Evolutionary conservation across 1,140 invertebrate species (phyloP).

Genomic region (Drosophila dunni): DNA sequence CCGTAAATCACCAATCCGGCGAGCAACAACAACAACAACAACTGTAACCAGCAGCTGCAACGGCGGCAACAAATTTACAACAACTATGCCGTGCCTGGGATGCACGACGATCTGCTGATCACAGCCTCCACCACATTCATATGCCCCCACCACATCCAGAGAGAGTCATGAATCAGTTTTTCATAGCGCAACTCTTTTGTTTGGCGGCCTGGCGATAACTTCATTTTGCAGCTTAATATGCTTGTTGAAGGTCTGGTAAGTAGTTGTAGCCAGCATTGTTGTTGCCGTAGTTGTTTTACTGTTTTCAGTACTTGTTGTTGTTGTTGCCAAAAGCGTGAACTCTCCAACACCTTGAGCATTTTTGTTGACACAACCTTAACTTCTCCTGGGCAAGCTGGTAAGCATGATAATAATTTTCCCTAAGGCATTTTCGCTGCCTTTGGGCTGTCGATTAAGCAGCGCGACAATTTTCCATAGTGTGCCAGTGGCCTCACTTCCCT

Average conservation of each 20-base stretch:
- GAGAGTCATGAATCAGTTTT: slow-evolving; percentile 80
- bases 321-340: slow-evolving; percentile 73
- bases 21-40: slow-evolving; percentile 39
- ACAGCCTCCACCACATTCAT: neutral
- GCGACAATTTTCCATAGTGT: slow-evolving; percentile 79
- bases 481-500: slow-evolving; percentile 29
- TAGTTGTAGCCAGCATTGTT: slow-evolving; percentile 60
- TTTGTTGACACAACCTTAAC: slow-evolving; percentile 78
- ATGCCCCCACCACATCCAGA: slow-evolving; percentile 13
- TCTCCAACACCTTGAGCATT: slow-evolving; percentile 79
- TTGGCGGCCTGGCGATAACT: slow-evolving; percentile 69
- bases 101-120: slow-evolving; percentile 63
- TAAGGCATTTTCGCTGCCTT: slow-evolving; percentile 38
- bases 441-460: slow-evolving; percentile 76
- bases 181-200: slow-evolving; percentile 73
- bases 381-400: slow-evolving; percentile 51
- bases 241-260: slow-evolving; percentile 77
- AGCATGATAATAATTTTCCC: slow-evolving; percentile 80
- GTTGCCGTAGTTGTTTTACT: slow-evolving; percentile 21
- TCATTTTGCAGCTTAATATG: slow-evolving; percentile 82
- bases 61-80: slow-evolving; percentile 79
- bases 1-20: slow-evolving; percentile 77
- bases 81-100: slow-evolving; percentile 76
- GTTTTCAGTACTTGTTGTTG: slow-evolving; percentile 20
- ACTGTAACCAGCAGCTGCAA: slow-evolving; percentile 49